Conservation (phyloP, 1,140 invertebrate species). For the Formica selysi region DNA sequence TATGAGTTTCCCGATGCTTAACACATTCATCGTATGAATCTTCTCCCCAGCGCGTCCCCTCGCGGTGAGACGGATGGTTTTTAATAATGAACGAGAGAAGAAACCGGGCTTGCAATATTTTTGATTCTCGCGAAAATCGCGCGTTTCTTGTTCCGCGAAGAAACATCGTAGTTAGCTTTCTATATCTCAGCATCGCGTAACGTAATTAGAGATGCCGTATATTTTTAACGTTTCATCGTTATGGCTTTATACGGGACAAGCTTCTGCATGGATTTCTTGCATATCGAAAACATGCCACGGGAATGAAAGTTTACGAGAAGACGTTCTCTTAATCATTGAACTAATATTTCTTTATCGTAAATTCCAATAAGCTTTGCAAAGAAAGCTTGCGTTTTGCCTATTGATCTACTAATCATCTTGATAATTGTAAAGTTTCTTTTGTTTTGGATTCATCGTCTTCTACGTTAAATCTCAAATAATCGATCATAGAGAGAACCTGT, state of each 20-base stretch:
- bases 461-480: neutral
- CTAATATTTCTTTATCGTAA: neutral
- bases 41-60: neutral
- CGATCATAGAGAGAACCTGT: slow-evolving; percentile 10
- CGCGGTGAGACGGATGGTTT: slow-evolving; percentile 16
- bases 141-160: slow-evolving; percentile 5
- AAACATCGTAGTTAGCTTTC: neutral
- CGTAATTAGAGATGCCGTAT: neutral
- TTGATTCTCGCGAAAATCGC: neutral
- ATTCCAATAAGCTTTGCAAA: neutral
- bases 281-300: slow-evolving; percentile 28
- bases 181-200: neutral
- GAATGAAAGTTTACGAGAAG: slow-evolving; percentile 25
- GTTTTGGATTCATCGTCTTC: neutral
- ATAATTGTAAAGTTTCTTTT: neutral
- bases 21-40: slow-evolving; percentile 17
- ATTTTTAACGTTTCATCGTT: slow-evolving; percentile 37
- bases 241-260: slow-evolving; percentile 2
- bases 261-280: slow-evolving; percentile 33
- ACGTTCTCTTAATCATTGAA: neutral
- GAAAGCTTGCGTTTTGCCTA: neutral
- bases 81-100: slow-evolving; percentile 27
- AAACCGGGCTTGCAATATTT: slow-evolving; percentile 21
- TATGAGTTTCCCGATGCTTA: slow-evolving; percentile 51
- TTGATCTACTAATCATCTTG: slow-evolving; percentile 8